Percentiles rank a stretch among this genome's conserved stretches.
Conservation (phyloP, 2,113 vertebrate species). For the Myrmecobius fasciatus region DNA sequence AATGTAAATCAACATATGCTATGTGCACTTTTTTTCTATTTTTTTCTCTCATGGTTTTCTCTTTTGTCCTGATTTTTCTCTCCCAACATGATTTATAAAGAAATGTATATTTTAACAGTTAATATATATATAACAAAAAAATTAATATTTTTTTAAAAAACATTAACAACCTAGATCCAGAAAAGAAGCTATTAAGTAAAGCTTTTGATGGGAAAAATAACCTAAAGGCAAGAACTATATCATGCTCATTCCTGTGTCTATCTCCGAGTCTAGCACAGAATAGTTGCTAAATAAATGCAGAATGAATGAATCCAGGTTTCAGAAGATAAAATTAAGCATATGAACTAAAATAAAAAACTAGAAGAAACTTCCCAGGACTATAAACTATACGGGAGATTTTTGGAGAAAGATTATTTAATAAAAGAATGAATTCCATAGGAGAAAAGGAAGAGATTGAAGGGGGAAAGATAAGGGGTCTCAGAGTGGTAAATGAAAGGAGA, state of each 20-base stretch:
- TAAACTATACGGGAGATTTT: neutral
- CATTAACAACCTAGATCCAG: neutral
- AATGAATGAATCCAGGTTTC: neutral
- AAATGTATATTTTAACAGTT: no score
- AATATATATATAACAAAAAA: no score
- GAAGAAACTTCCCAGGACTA: neutral
- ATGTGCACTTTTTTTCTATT: no score
- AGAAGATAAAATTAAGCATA: constrained; percentile 34
- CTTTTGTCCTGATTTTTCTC: no score
- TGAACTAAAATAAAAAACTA: constrained; percentile 33
- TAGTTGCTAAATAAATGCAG: constrained; percentile 30
- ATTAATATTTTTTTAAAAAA: no score
- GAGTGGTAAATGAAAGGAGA: constrained; percentile 26
- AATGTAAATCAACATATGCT: no score
- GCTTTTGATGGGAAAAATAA: neutral
- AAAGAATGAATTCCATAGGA: neutral
- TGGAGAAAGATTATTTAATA: neutral
- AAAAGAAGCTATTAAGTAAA: constrained; percentile 7
- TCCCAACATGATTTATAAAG: no score
- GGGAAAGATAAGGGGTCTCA: neutral
- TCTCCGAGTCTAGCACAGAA: neutral
- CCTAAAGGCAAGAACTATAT: neutral
- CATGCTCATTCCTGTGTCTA: neutral
- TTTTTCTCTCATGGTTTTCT: no score
- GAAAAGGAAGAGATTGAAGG: neutral